These are phyloP conservation scores for Anthopleura xanthogrammica DNA, from an alignment of 92 coral and sea anemone genomes.

Conservation along the genomic window DNA sequence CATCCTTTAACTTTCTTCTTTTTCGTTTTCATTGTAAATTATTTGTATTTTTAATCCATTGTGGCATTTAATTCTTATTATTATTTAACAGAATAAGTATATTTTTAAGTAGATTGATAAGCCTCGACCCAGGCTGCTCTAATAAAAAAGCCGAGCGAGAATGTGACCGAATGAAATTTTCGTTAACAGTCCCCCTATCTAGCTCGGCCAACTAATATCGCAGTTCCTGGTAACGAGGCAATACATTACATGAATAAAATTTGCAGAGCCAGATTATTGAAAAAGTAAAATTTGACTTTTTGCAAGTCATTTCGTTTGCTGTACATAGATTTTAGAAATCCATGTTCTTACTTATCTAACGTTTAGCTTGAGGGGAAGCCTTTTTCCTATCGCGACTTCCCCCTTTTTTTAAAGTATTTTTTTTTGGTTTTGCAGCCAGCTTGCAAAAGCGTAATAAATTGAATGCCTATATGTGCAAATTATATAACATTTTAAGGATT, in stretches of 20 bases:
- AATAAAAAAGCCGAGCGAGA: background rate
- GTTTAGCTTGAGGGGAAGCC: background rate
- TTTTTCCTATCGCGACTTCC: background rate
- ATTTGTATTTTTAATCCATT: slow-evolving; percentile 19
- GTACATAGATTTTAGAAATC: background rate
- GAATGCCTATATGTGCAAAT: slow-evolving; percentile 20
- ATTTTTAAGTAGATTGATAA: background rate
- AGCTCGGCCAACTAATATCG: background rate
- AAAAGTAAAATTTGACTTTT: slow-evolving; percentile 3
- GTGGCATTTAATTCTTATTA: slow-evolving; percentile 12
- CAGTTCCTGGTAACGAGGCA: background rate
- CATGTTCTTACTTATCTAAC: background rate
- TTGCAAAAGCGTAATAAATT: slow-evolving; percentile 34
- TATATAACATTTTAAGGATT: slow-evolving; percentile 14
- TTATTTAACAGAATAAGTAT: background rate
- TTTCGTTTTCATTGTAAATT: slow-evolving; percentile 16
- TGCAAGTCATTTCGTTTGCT: background rate
- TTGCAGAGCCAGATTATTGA: slow-evolving; percentile 27
- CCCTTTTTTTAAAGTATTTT: background rate
- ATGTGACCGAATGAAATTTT: background rate
- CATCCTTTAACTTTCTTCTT: slow-evolving; percentile 20
- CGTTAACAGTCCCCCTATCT: background rate
- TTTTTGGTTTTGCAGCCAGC: slow-evolving; percentile 30
- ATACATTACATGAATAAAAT: slow-evolving; percentile 10
- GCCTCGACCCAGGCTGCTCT: background rate